Percentiles rank a stretch among this genome's conserved stretches.
Conservation (phyloP, 2,113 vertebrate genomes). For the Chelonoidis abingdonii region DNA sequence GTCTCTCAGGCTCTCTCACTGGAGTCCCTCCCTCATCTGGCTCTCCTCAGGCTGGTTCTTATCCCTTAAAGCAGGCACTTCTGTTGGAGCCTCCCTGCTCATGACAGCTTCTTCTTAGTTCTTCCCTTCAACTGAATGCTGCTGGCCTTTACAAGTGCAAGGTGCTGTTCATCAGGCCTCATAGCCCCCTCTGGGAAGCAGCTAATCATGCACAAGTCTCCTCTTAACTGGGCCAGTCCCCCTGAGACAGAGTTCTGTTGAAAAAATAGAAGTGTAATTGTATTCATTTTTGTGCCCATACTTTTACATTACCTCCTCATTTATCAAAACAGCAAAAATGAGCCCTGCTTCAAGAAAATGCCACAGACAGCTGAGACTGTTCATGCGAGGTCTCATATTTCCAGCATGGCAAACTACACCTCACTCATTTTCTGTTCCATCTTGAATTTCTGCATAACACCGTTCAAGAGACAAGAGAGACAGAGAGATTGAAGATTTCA, state of each 20-base stretch:
- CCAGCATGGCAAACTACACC: not conserved
- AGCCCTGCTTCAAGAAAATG: not conserved
- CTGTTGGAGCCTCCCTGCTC: not conserved
- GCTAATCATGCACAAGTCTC: rapidly evolving
- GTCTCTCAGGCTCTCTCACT: not conserved
- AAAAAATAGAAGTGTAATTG: not conserved
- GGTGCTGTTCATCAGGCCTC: not conserved
- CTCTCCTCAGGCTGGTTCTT: rapidly evolving
- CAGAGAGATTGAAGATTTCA: rapidly evolving
- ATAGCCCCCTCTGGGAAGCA: not conserved
- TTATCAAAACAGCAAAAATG: not conserved
- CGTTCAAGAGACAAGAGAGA: not conserved
- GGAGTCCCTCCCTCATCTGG: rapidly evolving
- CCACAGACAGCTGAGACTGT: not conserved
- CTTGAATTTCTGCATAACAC: not conserved
- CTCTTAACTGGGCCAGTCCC: not conserved
- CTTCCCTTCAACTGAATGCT: not conserved
- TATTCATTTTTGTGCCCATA: not conserved
- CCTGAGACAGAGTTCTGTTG: not conserved
- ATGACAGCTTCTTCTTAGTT: too few relatives aligned
- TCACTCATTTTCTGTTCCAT: not conserved
- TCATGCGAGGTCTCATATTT: not conserved
- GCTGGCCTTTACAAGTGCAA: not conserved
- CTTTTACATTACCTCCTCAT: not conserved
- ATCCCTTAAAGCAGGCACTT: rapidly evolving